These are phyloP conservation scores for Xylophagus ater DNA, from an alignment of 2,888 invertebrate species.

Conservation along the genomic window DNA sequence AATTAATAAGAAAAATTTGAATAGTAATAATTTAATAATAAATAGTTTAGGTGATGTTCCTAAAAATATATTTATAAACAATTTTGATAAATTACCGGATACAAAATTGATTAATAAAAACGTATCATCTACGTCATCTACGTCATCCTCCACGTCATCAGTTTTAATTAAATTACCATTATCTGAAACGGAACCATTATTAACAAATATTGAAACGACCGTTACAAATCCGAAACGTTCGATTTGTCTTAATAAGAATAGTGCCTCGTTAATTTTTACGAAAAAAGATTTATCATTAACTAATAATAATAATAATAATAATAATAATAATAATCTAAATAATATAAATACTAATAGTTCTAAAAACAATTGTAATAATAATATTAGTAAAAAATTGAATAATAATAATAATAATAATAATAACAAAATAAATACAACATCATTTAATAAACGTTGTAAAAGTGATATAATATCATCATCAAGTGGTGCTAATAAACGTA, in stretches of 20 bases:
- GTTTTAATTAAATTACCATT: too few relatives aligned
- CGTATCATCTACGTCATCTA: not conserved
- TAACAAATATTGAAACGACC: conserved; percentile 32
- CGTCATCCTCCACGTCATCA: too few relatives aligned
- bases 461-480: not conserved
- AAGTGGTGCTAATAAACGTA: conserved; percentile 17
- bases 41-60: conserved; percentile 8
- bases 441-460: not conserved
- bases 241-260: conserved; percentile 34
- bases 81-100: not conserved
- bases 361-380: conserved; percentile 5
- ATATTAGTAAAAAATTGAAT: conserved; percentile 10
- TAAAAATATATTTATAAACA: conserved; percentile 11
- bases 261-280: conserved; percentile 37
- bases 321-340: not conserved
- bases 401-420: not conserved
- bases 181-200: conserved; percentile 35
- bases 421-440: not conserved
- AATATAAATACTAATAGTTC: conserved; percentile 4
- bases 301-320: conserved; percentile 8
- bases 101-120: not conserved
- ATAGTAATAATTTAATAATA: not conserved
- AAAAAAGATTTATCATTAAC: conserved; percentile 27
- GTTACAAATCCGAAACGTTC: conserved; percentile 30
- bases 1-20: conserved; percentile 1